Percentiles rank a stretch among this genome's conserved stretches.
Conservation (phyloP, 2,888 invertebrate species). For the Leucania comma region DNA sequence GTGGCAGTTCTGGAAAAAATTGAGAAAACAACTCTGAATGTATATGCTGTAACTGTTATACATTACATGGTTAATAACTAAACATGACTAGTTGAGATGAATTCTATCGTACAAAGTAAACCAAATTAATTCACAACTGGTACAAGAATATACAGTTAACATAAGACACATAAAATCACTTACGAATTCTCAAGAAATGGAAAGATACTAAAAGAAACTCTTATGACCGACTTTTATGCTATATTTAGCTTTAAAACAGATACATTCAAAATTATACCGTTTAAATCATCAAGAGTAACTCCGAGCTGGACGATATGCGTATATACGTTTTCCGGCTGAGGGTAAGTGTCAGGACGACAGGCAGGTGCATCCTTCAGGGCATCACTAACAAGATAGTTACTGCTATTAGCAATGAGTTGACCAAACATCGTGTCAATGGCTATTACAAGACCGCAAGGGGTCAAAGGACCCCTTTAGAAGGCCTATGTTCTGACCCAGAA, state of each 20-base stretch:
- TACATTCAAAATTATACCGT: constrained; percentile 37
- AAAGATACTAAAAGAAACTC: constrained; percentile 3
- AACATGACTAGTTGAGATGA: background rate
- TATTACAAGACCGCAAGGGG: background rate
- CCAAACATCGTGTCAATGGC: background rate
- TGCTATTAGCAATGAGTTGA: constrained; percentile 20
- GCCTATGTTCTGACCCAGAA: background rate
- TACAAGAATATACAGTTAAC: constrained; percentile 16
- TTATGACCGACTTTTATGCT: constrained; percentile 28
- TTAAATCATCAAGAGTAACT: constrained; percentile 42
- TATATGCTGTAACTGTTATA: background rate
- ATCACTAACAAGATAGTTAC: constrained; percentile 37
- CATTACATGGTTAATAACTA: background rate
- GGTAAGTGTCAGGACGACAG: constrained; percentile 23
- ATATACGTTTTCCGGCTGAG: constrained; percentile 18
- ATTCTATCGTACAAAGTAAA: constrained; percentile 1
- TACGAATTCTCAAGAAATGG: constrained; percentile 16
- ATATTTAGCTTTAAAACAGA: constrained; percentile 45
- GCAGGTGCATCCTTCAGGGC: constrained; percentile 21
- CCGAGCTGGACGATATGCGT: constrained; percentile 44
- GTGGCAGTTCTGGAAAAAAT: background rate
- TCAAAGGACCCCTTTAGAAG: background rate
- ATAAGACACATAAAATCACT: constrained; percentile 8
- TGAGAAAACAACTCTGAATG: background rate
- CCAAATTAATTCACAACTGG: background rate